Percentiles rank a stretch among this genome's conserved stretches.
Conservation (phyloP, 2,797 vertebrate species). For the Acanthurus tractus region DNA sequence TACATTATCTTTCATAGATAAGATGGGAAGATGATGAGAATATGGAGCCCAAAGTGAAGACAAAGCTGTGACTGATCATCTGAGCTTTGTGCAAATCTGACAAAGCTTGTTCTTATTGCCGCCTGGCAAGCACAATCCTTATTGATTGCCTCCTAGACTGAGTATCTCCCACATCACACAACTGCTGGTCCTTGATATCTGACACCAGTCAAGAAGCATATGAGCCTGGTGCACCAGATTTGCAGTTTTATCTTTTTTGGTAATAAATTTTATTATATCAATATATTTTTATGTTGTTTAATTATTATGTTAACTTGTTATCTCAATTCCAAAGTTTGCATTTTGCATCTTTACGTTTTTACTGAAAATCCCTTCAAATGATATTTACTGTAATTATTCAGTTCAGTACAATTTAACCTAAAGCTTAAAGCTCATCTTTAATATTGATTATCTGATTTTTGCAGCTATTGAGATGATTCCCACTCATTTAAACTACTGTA, state of each 20-base stretch:
- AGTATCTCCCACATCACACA: slow-evolving; percentile 61
- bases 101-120: slow-evolving; percentile 28
- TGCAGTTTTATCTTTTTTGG: slow-evolving; percentile 13
- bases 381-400: background rate
- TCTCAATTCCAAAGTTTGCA: background rate
- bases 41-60: background rate
- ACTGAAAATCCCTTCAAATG: background rate
- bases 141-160: slow-evolving; percentile 63
- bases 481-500: background rate
- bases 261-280: no score
- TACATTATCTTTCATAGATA: background rate
- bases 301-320: no score
- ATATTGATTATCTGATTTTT: background rate
- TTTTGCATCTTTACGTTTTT: background rate
- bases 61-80: slow-evolving; percentile 23
- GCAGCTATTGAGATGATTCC: background rate
- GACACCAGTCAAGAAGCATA: slow-evolving; percentile 60
- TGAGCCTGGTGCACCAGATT: slow-evolving; percentile 22
- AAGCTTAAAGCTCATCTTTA: background rate
- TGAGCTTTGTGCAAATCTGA: slow-evolving; percentile 39
- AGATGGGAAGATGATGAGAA: background rate
- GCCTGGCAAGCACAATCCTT: slow-evolving; percentile 42
- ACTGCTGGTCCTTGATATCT: slow-evolving; percentile 60
- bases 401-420: background rate
- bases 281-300: no score